Conservation (phyloP, 2,888 invertebrate species). For the Amiota mariae region DNA sequence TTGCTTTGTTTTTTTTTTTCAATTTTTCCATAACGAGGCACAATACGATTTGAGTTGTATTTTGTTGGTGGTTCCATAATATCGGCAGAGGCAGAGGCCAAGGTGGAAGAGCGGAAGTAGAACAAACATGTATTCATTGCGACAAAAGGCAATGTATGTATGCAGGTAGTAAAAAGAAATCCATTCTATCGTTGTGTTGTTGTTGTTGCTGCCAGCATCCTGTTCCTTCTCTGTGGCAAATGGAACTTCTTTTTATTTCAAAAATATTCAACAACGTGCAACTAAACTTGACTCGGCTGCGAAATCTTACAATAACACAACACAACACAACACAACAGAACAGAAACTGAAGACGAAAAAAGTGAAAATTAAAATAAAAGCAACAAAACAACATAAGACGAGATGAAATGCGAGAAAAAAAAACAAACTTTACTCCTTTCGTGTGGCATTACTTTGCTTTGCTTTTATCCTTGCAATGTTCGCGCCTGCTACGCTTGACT, state of each 20-base stretch:
- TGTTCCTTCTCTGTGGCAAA: conserved; percentile 6
- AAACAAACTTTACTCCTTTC: conserved; percentile 38
- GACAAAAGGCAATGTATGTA: conserved; percentile 29
- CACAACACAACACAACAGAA: not conserved
- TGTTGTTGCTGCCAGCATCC: conserved; percentile 38
- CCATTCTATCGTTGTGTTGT: not conserved
- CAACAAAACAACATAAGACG: conserved; percentile 30
- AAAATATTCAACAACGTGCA: not conserved
- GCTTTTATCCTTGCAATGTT: conserved; percentile 33
- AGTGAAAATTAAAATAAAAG: conserved; percentile 54
- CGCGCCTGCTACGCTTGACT: conserved; percentile 27
- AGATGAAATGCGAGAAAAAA: too few species aligned
- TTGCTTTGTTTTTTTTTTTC: too few species aligned
- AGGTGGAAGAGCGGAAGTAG: conserved; percentile 29
- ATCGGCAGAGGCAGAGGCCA: not conserved
- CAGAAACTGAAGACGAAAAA: conserved; percentile 33
- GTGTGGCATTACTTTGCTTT: conserved; percentile 30
- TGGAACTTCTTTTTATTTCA: conserved; percentile 21
- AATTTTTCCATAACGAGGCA: not conserved
- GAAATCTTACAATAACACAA: conserved; percentile 35
- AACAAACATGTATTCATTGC: conserved; percentile 50
- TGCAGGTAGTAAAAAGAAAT: conserved; percentile 14
- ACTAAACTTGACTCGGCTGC: not conserved
- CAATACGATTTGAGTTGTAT: not conserved
- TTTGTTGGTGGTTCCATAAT: not conserved